Base-by-base conservation (phyloP, 2,113 vertebrate genomes). In the Pygoscelis antarcticus region DNA sequence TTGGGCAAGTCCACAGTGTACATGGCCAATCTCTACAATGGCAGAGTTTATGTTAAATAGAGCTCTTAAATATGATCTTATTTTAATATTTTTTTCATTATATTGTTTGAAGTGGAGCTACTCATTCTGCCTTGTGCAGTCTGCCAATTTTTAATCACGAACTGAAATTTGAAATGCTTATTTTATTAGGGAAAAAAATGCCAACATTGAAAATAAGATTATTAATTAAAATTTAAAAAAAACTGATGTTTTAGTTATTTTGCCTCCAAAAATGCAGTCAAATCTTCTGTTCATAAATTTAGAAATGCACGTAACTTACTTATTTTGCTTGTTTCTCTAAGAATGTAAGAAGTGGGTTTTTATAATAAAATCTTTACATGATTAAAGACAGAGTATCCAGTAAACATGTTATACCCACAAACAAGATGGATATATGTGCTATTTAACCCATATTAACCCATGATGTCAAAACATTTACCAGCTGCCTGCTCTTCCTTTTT, bases 101-200 rank as follows among this genome's bases (percentile, higher is more conserved):
- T 51, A 84, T 81, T 96, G 58, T 96, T 96, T 96, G 94, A 96
- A 97, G 77, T 75, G 86, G 95, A 97, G 96, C 80, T 96, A 85
- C 74, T 96, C 70, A 68, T 93, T 97, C 96, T 96, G 87, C 74
- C 62, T 90, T 70, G 58, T 78, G 36, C 30, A 54, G 89, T 80
- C 93, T 93, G 93, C 92, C 97, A 96, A 55, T 86, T 95, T 89
- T 95, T 89, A 94, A 95, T 93, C 93, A 81, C 8, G 27, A 91
- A 85, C 42, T 88, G 94, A 96, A 97, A 96, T 93, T 91, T 95
- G 62, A 97, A 96, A 94, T 89, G 85, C 46, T 97, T 94, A 58
- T 96, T 96, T 96, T 96, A 84, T 86, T 94, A 81, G 52, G 29
- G n/a, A 0, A 89, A 94, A 84, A 91, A 79, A 86, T 64, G 23